phyloP scores from a whole-genome alignment of 2,113 vertebrate species.

The Cairina moschata region DNA sequence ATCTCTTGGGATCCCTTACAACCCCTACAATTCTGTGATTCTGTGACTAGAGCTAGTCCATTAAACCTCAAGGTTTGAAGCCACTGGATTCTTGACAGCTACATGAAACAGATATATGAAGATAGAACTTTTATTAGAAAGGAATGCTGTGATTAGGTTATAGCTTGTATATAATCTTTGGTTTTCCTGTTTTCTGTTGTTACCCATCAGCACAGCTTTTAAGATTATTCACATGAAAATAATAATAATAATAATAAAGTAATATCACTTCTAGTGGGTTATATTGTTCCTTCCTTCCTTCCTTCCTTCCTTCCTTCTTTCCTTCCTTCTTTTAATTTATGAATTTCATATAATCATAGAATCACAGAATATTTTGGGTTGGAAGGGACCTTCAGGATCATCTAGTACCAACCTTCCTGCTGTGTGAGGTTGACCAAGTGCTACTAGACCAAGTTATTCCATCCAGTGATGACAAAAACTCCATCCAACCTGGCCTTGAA shows the following conservation, averaged over 20 bases:
- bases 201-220: neutral
- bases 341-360: neutral
- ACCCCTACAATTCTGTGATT: no score
- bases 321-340: neutral
- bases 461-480: no score
- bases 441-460: no score
- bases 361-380: no score
- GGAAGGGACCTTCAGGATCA: no score
- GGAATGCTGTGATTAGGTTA: neutral
- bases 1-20: no score
- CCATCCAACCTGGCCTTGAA: no score
- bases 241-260: neutral
- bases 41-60: neutral
- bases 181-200: neutral
- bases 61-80: neutral
- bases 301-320: neutral
- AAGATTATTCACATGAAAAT: neutral
- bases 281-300: neutral
- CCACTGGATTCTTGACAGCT: neutral
- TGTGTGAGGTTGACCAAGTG: no score
- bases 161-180: neutral
- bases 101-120: neutral
- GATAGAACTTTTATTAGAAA: neutral
- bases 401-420: no score
- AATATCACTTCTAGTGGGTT: neutral